Conservation (phyloP, 2,888 invertebrate genomes). For the Nineta flava region DNA sequence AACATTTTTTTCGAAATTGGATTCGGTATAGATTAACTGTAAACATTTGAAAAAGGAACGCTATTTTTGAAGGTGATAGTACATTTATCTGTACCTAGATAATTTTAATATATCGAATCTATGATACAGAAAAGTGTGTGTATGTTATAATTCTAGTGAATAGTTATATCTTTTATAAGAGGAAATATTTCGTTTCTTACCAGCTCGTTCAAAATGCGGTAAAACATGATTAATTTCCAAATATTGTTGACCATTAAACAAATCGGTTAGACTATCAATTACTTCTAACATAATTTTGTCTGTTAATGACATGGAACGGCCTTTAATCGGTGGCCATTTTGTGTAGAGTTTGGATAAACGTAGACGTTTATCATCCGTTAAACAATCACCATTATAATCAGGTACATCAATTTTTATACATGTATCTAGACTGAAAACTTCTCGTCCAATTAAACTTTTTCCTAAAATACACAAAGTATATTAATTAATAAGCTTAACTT, state of each 20-base stretch:
- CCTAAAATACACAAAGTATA: conserved; percentile 7
- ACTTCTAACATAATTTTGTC: conserved; percentile 43
- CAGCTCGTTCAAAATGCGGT: conserved; percentile 49
- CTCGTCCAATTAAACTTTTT: conserved; percentile 29
- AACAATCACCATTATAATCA: conserved; percentile 36
- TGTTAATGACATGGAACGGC: conserved; percentile 31
- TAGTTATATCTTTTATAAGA: no score
- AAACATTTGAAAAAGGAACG: no score
- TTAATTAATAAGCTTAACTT: no score
- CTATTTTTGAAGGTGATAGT: no score
- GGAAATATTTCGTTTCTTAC: conserved; percentile 21
- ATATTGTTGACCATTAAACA: conserved; percentile 33
- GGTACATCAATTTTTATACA: conserved; percentile 42
- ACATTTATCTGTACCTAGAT: no score
- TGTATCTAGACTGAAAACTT: conserved; percentile 45
- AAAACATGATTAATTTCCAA: conserved; percentile 40
- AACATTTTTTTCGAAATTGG: no score
- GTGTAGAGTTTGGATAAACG: conserved; percentile 41
- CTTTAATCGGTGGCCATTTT: conserved; percentile 37
- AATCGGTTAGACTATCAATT: conserved; percentile 28
- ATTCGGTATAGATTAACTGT: no score
- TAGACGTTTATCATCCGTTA: conserved; percentile 30
- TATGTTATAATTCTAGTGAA: no score
- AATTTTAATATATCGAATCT: no score
- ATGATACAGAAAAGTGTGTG: no score